Conservation (phyloP, 2,888 invertebrate species). For the Epirrhoe tristata region DNA sequence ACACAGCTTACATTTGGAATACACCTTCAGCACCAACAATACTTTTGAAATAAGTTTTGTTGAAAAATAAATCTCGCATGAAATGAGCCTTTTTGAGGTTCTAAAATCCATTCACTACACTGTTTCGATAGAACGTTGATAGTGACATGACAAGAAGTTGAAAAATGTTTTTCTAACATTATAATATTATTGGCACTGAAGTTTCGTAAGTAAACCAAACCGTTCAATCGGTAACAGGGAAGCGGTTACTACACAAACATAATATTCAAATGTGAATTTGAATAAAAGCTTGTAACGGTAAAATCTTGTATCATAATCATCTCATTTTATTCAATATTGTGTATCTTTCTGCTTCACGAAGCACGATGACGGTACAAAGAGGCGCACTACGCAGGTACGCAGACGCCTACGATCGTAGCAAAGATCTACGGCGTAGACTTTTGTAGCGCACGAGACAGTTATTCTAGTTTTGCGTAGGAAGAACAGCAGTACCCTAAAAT, state of each 20-base stretch:
- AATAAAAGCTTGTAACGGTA: background rate
- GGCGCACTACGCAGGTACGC: background rate
- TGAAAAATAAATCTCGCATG: too few relatives aligned
- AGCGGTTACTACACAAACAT: too few relatives aligned
- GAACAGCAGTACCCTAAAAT: too few relatives aligned
- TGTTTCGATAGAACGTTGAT: too few relatives aligned
- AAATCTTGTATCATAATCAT: background rate
- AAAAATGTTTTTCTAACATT: too few relatives aligned
- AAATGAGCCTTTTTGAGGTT: too few relatives aligned
- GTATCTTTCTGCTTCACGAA: background rate
- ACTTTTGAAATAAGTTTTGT: background rate
- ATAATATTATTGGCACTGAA: too few relatives aligned
- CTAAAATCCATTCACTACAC: too few relatives aligned
- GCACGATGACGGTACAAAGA: background rate
- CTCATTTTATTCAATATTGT: background rate
- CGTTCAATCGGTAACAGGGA: too few relatives aligned
- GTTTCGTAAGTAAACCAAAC: too few relatives aligned
- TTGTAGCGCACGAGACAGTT: constrained; percentile 15
- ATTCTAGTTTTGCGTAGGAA: constrained; percentile 2
- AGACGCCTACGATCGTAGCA: constrained; percentile 9
- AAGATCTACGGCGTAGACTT: constrained; percentile 23
- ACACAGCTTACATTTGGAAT: constrained; percentile 13
- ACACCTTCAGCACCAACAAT: constrained; percentile 4
- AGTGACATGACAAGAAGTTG: too few relatives aligned
- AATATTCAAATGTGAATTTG: too few relatives aligned